These are phyloP conservation scores for Phaenicophaeus curvirostris DNA, from an alignment of 2,797 vertebrate species.

Conservation along the genomic window DNA sequence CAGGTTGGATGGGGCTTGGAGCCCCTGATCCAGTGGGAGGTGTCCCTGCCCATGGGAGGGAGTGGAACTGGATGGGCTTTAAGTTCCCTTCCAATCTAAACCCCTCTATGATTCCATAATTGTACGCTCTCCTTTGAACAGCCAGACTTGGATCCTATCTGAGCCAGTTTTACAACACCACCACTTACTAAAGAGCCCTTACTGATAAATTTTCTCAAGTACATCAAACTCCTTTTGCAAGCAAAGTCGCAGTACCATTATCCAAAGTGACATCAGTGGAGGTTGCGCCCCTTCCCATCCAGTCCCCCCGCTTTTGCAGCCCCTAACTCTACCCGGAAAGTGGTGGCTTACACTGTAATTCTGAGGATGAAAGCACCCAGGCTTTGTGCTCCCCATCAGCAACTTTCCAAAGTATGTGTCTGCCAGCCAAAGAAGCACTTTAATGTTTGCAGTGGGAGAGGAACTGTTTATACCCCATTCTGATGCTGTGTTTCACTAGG, in stretches of 20 bases:
- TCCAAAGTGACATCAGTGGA: background rate
- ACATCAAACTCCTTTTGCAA: background rate
- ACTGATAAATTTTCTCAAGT: too few species aligned
- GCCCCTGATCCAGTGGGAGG: too few species aligned
- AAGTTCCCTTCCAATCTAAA: too few species aligned
- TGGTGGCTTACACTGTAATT: background rate
- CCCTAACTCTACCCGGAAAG: background rate
- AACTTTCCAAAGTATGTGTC: background rate
- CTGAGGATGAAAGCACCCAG: background rate
- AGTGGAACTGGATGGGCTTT: too few species aligned
- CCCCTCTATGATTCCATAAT: too few species aligned
- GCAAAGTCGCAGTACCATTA: fast-evolving
- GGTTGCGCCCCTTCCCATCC: background rate
- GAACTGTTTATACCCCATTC: background rate
- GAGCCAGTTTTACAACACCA: background rate
- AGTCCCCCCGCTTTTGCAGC: background rate
- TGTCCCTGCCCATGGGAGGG: too few species aligned
- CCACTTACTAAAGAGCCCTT: background rate
- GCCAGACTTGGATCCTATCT: background rate
- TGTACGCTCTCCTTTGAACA: background rate
- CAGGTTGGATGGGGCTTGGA: too few species aligned
- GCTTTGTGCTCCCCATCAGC: background rate
- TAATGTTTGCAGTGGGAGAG: background rate
- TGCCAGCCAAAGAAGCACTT: background rate
- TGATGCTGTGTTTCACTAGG: background rate